Evolutionary conservation across 2,113 vertebrate genomes (phyloP), one percentile per base, ranked within the genome.

Genomic region (Phrynocephalus versicolor): DNA sequence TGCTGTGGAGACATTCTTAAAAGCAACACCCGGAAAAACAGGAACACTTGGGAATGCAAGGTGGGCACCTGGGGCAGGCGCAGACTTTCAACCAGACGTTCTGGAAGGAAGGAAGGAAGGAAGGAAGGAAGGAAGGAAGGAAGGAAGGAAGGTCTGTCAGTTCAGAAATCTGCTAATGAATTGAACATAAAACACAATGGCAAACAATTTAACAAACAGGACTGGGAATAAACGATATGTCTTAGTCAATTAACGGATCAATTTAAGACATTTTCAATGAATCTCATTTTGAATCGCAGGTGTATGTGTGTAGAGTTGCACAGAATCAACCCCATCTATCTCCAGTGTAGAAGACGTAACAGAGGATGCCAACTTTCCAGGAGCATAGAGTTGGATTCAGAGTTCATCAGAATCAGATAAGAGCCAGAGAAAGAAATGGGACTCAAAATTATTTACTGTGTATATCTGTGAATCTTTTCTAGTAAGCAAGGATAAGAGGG

Each of bases 1-100:
- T 99, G 99, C 89, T 99, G 98, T 19, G 98, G 98, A 81, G 99
- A 99, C 97, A 99, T 99, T 94, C 99, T 97, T 92, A 99, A 97
- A 91, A 99, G 97, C 91, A 99, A 95, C 62, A 99, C 99, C 95
- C 99, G 97, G 95, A 99, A 99, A 96, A 99, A 99, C 93, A 99
- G 97, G 96, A 99, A 99, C 93, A 99, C 99, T 96, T 99, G 99
- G 89, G 99, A 98, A 70, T 99, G 99, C 90, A 99, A 98, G 82
- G 98, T 99, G 91, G 99, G 98, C 93, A 99, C 98, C 94, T 98
- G 98, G 80, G 99, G 99, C 93, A 99, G 95, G 91, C 99, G 98
- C 72, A 99, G 97, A 93, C 98, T 99, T 96, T 99, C 99, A 85
- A 99, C 99, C 93, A 99, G 95, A 89, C 99, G 98, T 97, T 99